A percentile compares a stretch with the other conserved stretches of the same genome.
phyloP scores from a whole-genome alignment of 2,888 invertebrate species.

The Pterostichus niger region DNA sequence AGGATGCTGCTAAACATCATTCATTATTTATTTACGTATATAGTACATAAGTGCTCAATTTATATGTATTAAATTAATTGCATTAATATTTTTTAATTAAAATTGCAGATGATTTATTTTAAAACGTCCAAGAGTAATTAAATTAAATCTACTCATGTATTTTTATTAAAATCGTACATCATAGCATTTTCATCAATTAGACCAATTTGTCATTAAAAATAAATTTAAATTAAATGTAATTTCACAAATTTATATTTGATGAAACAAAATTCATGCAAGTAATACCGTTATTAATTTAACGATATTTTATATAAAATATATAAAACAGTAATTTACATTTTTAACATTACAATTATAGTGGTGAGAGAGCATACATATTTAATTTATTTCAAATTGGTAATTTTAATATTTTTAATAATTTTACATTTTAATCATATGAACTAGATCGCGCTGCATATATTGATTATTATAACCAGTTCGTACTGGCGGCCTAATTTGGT shows the following conservation, averaged over 20 bases:
- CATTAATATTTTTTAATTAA: neutral
- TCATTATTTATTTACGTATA: too few relatives aligned
- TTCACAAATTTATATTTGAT: neutral
- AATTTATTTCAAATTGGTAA: neutral
- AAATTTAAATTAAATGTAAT: neutral
- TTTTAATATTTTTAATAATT: neutral
- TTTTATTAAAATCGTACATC: constrained; percentile 8
- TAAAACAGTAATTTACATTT: neutral
- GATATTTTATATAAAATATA: neutral
- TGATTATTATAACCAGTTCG: too few relatives aligned
- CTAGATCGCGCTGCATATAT: neutral
- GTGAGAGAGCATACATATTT: neutral
- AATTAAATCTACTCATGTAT: neutral
- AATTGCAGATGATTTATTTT: neutral
- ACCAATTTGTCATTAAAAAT: neutral
- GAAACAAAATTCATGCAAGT: too few relatives aligned
- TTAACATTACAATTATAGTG: neutral
- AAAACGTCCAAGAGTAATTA: neutral
- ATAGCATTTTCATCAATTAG: neutral
- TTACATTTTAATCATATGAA: neutral
- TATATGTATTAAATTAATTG: too few relatives aligned
- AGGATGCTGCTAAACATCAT: too few relatives aligned
- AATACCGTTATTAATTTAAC: too few relatives aligned
- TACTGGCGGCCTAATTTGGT: too few relatives aligned
- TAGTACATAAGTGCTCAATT: too few relatives aligned